A percentile compares a stretch with the other conserved stretches of the same genome.
phyloP scores from a whole-genome alignment of 2,113 vertebrate genomes.

The Rhinogobius similis region DNA sequence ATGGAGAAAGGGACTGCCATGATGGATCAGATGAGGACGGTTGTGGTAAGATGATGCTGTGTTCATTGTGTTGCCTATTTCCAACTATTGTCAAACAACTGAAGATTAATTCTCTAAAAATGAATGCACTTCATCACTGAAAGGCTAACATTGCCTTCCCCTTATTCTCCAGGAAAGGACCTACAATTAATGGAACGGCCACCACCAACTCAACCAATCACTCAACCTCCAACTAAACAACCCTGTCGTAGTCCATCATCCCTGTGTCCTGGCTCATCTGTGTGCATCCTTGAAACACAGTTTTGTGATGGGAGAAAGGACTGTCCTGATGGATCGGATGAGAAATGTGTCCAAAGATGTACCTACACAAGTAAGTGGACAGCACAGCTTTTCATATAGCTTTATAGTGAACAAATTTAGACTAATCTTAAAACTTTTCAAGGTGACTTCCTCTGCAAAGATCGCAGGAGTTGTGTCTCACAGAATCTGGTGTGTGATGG shows the following conservation, averaged over 20 bases:
- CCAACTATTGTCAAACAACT: no score
- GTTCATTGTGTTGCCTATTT: background rate
- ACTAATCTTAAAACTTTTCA: background rate
- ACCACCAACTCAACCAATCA: background rate
- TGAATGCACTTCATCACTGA: no score
- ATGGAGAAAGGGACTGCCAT: conserved; percentile 82
- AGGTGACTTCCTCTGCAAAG: conserved; percentile 77
- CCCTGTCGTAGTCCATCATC: conserved; percentile 72
- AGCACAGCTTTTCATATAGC: background rate
- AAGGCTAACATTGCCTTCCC: no score
- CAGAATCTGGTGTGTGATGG: conserved; percentile 79
- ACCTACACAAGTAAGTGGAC: conserved; percentile 67
- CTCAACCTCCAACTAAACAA: background rate
- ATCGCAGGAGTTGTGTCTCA: conserved; percentile 64
- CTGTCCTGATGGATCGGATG: conserved; percentile 86
- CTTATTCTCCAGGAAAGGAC: no score
- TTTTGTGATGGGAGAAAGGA: conserved; percentile 82
- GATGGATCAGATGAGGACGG: conserved; percentile 82
- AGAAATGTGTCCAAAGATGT: conserved; percentile 74
- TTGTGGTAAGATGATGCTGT: conserved; percentile 21
- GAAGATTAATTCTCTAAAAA: no score
- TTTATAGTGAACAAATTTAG: background rate
- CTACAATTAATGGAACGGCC: no score
- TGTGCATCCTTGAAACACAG: conserved; percentile 72
- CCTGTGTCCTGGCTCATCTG: conserved; percentile 71